Conservation (phyloP, 2,888 invertebrate species). For the Dastarcus helophoroides region DNA sequence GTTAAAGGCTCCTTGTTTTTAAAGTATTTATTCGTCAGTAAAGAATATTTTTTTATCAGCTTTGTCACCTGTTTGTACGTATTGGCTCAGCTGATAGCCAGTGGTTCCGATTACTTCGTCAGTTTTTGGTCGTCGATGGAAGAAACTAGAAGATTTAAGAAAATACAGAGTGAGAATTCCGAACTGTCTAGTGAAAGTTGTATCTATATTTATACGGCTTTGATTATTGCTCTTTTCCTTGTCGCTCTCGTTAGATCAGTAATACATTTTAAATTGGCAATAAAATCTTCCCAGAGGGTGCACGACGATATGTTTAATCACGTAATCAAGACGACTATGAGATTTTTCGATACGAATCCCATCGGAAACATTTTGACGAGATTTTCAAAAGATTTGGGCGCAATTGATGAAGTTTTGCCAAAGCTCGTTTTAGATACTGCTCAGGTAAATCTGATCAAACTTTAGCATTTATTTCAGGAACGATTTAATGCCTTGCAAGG, state of each 20-base stretch:
- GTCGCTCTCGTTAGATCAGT: constrained; percentile 47
- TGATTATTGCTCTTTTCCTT: constrained; percentile 42
- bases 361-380: constrained; percentile 62
- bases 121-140: constrained; percentile 12
- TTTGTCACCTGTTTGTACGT: constrained; percentile 15
- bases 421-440: constrained; percentile 46
- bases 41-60: constrained; percentile 15
- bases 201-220: constrained; percentile 46
- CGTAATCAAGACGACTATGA: constrained; percentile 40
- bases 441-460: no score
- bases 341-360: constrained; percentile 73
- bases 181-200: constrained; percentile 28
- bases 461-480: no score
- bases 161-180: neutral
- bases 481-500: no score
- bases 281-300: constrained; percentile 50
- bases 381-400: constrained; percentile 70
- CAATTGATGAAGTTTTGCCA: constrained; percentile 59
- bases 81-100: constrained; percentile 19
- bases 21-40: constrained; percentile 18
- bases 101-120: constrained; percentile 20
- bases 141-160: neutral
- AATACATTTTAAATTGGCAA: constrained; percentile 48
- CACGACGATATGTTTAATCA: constrained; percentile 57
- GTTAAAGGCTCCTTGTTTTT: constrained; percentile 1